Evolutionary conservation across 2,888 invertebrate genomes (phyloP).

Genomic region (Argyresthia goedartella): DNA sequence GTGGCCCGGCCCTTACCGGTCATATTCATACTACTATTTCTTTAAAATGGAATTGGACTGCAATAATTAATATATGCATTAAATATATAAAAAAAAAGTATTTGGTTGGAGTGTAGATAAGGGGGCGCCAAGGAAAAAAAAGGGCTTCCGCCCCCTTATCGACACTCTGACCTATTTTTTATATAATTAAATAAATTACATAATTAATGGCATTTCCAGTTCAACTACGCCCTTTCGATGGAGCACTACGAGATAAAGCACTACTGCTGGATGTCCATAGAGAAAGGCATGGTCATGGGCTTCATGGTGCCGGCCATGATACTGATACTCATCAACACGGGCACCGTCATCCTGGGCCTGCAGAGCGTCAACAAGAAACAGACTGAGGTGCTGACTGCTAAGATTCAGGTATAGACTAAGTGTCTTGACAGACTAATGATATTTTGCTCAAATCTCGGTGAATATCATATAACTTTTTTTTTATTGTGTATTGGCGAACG

Average conservation of each 20-base stretch:
- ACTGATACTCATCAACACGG: slow-evolving; percentile 74
- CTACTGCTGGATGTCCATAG: slow-evolving; percentile 84
- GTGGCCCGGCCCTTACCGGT: too few species aligned
- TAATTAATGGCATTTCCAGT: slow-evolving; percentile 39
- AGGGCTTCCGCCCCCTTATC: too few species aligned
- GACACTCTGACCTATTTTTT: too few species aligned
- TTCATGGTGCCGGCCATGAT: slow-evolving; percentile 81
- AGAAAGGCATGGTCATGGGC: slow-evolving; percentile 81
- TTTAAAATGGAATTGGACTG: too few species aligned
- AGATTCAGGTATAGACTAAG: slow-evolving; percentile 39
- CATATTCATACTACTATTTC: too few species aligned
- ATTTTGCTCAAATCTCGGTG: background rate
- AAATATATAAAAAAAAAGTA: too few species aligned
- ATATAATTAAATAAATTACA: too few species aligned
- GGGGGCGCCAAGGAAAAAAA: too few species aligned
- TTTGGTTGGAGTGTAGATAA: too few species aligned
- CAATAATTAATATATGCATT: too few species aligned
- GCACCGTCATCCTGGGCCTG: slow-evolving; percentile 69
- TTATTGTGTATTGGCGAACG: too few species aligned
- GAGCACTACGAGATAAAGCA: slow-evolving; percentile 79
- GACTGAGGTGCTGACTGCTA: slow-evolving; percentile 52
- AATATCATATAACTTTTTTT: too few species aligned
- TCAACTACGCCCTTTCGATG: slow-evolving; percentile 76
- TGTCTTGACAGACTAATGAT: background rate
- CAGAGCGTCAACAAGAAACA: slow-evolving; percentile 58